Evolutionary conservation across 2,113 vertebrate genomes (phyloP), one percentile per base, ranked within the genome.

Genomic region (Ageneiosus marmoratus): DNA sequence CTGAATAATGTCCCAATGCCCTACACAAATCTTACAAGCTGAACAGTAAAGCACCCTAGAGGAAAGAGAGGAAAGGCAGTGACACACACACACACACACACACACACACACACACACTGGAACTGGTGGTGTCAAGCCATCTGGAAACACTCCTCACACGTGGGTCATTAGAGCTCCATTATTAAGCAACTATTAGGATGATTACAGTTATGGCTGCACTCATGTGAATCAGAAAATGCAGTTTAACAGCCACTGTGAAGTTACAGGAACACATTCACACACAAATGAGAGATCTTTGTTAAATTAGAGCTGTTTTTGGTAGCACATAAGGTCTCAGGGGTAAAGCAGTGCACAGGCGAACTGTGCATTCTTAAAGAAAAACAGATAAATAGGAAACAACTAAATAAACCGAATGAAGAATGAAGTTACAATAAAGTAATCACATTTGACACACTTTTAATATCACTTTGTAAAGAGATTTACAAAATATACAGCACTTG

Each of bases 131-230:
- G 41, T 73, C 27, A 7, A 77, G 74, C 73, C 73, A 85, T 81
- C 84, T 82, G 80, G 65, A 85, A 62, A n/a, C 55, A 48, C 74
- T 82, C 74, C 51, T 62, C 44, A 78, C 63, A 78, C 63, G 3
- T 73, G 84, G 58, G 53, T 44, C 58, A 81, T 76, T 85, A 72
- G n/a, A 56, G 63, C 55, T 37, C 72, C 74, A 50, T 78, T 70
- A 76, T 81, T 78, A 77, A 72, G 73, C 63, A 12, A 15, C 60
- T 72, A 78, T 79, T 78, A 48, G 50, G 65, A 62, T 74, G 41
- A 81, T 44, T 53, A 69, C 62, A 44, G 74, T 77, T 73, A 69
- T 12, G 5, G 32, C 67, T 48, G 51, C 56, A 53, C 56, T 73
- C 53, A 50, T 56, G 62, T 76, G 83, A 67, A 55, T 80, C 69